Evolutionary conservation across 2,797 vertebrate genomes (phyloP).

Genomic region (Pelochelys cantorii): DNA sequence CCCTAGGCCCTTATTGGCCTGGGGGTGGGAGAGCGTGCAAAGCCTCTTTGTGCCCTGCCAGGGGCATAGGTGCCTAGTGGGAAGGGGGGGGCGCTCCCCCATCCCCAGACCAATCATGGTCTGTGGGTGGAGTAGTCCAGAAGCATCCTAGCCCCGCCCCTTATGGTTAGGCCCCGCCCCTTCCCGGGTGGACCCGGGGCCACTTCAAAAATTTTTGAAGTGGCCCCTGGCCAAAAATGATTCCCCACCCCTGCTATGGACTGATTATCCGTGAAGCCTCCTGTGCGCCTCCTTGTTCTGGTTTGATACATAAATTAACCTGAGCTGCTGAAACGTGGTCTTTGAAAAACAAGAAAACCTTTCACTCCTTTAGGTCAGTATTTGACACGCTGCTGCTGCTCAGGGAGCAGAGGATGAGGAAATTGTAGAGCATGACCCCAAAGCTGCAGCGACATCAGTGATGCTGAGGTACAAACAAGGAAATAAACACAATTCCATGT

Average conservation of each 20-base stretch:
- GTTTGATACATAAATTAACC: accelerated
- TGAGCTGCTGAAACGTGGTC: background rate
- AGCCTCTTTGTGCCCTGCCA: too few species aligned
- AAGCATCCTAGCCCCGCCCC: too few species aligned
- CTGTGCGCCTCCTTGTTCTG: background rate
- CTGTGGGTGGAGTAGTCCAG: too few species aligned
- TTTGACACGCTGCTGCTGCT: background rate
- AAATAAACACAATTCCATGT: background rate
- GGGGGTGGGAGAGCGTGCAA: too few species aligned
- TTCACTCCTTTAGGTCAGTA: background rate
- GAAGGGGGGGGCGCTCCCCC: too few species aligned
- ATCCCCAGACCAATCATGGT: too few species aligned
- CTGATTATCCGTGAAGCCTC: background rate
- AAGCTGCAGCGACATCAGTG: background rate
- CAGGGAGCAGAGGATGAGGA: background rate
- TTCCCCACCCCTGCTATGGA: accelerated
- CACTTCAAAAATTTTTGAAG: too few species aligned
- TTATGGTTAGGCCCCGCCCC: too few species aligned
- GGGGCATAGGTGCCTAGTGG: too few species aligned
- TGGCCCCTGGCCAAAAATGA: too few species aligned
- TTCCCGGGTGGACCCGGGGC: too few species aligned
- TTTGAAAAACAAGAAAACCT: background rate
- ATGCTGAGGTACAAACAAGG: accelerated
- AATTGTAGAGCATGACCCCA: background rate
- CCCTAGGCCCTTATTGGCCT: too few species aligned